Base-by-base conservation (phyloP, 2,888 invertebrate genomes). In the Gymnoscelis rufifasciata region DNA sequence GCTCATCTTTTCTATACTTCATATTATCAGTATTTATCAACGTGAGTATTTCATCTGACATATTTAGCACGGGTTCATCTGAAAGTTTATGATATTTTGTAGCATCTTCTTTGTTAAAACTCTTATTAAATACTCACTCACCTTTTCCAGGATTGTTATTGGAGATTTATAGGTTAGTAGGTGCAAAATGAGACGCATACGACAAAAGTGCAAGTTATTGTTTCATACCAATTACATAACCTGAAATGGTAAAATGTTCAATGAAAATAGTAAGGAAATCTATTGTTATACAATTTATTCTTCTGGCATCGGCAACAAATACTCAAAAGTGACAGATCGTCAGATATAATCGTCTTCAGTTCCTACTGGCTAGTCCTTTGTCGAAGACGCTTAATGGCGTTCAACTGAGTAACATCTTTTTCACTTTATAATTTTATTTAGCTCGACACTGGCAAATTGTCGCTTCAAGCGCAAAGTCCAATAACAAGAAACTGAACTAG, bases 211-310 rank as follows among this genome's bases (percentile, higher is more conserved):
- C 64, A 49, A 49, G 42, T 40, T 56, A 66, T 74, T 73, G 64
- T 54, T 56, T 57, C 67, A 81, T 57, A 54, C 67, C 78, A 56
- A 87, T 66, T 49, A 86, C 51, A 60, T 83, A 87, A 68, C 84
- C 87, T 86, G 83, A 54, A 82, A 83, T 23, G 7, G n/a, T 35
- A 3, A 19, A 26, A 26, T 10, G 7, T 23, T 7, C 2, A 10
- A 11, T 13, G 5, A 3, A 19, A 19, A 3, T 5, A 3, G 5
- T 2, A 19, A 19, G 5, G 5, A 19, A 19, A 19, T 19, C 2
- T 19, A 5, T 5, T 19, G 19, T 5, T 3, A 19, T n/a, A n/a
- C n/a, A n/a, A n/a, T n/a, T n/a, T n/a, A n/a, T n/a, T n/a, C n/a
- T n/a, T n/a, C n/a, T n/a, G n/a, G n/a, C n/a, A n/a, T n/a, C n/a